These are phyloP conservation scores for Eupleurogrammus muticus DNA, from an alignment of 2,797 vertebrate species.

Conservation along the genomic window DNA sequence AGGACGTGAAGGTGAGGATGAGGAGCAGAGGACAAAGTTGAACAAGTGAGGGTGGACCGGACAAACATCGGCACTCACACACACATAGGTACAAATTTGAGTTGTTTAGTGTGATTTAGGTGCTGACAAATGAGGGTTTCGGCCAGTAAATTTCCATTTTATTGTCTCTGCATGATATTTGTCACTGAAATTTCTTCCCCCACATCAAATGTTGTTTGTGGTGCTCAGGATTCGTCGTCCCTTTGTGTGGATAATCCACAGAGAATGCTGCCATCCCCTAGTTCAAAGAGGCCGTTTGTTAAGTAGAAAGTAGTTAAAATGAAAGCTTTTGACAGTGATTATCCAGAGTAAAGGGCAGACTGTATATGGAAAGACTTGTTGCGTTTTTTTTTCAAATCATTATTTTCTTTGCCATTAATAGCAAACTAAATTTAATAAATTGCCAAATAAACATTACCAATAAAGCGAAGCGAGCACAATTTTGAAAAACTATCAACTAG, in stretches of 20 bases:
- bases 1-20: constrained; percentile 68
- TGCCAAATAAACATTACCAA: background rate
- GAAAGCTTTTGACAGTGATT: background rate
- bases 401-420: background rate
- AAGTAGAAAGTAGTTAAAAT: background rate
- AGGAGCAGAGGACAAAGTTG: constrained; percentile 37
- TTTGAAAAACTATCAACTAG: too few species aligned
- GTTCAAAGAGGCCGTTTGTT: background rate
- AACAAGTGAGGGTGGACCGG: constrained; percentile 11
- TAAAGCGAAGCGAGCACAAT: too few species aligned
- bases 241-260: background rate
- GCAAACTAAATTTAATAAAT: background rate
- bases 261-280: background rate
- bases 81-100: background rate
- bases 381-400: too few species aligned
- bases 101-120: background rate
- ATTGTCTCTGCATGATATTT: background rate
- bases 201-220: background rate
- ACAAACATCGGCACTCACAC: constrained; percentile 18
- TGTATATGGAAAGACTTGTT: background rate
- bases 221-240: background rate
- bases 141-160: background rate
- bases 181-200: background rate
- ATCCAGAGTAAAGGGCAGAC: background rate
- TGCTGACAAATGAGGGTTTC: constrained; percentile 1